These are phyloP conservation scores for Hypsibius dujardini DNA, from an alignment of 1,140 invertebrate species.

Conservation along the genomic window DNA sequence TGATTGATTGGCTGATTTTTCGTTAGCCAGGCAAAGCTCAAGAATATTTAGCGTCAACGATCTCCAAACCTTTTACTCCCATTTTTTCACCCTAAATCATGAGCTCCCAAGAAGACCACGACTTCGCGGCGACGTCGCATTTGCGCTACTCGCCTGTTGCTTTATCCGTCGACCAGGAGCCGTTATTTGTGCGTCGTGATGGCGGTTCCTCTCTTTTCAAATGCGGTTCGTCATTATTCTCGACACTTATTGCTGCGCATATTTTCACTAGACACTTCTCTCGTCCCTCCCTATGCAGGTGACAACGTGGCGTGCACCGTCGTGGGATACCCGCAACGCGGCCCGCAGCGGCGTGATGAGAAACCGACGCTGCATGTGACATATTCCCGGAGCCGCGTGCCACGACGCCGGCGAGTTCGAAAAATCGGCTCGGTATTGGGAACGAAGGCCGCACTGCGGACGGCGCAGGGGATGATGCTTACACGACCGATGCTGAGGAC, in stretches of 20 bases:
- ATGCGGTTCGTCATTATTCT: not conserved
- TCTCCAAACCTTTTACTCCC: not conserved
- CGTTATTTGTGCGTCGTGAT: slow-evolving; percentile 9
- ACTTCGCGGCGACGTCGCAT: not conserved
- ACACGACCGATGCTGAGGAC: not conserved
- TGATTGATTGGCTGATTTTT: no score
- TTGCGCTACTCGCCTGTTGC: not conserved
- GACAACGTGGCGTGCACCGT: not conserved
- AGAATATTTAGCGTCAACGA: no score
- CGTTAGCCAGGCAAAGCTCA: no score
- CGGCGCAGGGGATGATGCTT: not conserved
- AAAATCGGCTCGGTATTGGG: not conserved
- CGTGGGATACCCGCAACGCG: not conserved
- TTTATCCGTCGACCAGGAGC: not conserved
- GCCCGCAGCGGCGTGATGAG: not conserved
- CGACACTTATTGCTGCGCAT: not conserved
- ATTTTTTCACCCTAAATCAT: not conserved
- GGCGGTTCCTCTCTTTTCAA: slow-evolving; percentile 7
- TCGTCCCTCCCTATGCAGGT: not conserved
- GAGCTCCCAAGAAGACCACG: not conserved
- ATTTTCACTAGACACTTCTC: not conserved
- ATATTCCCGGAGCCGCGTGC: not conserved
- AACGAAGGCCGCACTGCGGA: not conserved
- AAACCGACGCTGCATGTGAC: not conserved
- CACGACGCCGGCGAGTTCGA: not conserved